Percentiles rank a stretch among this genome's conserved stretches.
Evolutionary conservation across 2,888 invertebrate genomes (phyloP).

Genomic region (Didymodactylos carnosus): DNA sequence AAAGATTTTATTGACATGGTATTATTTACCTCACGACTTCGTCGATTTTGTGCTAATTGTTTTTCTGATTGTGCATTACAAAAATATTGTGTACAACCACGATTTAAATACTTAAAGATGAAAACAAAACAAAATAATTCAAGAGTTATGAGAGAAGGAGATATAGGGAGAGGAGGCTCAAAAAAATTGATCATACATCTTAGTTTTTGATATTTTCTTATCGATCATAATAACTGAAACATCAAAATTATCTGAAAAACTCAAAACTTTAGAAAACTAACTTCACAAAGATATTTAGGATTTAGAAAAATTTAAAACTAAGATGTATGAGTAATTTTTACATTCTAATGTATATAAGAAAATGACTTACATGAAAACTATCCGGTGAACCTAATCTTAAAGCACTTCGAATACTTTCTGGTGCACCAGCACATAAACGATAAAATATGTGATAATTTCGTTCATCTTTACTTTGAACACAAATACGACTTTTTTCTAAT

Average conservation of each 20-base stretch:
- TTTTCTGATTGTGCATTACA: constrained; percentile 52
- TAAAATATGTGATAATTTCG: constrained; percentile 96
- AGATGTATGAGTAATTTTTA: too few species aligned
- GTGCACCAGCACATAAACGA: constrained; percentile 76
- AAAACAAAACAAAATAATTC: constrained; percentile 18
- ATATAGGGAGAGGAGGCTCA: too few species aligned
- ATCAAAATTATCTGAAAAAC: too few species aligned
- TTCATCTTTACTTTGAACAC: constrained; percentile 70
- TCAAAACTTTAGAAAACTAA: too few species aligned
- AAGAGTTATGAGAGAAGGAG: too few species aligned
- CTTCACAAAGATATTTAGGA: too few species aligned
- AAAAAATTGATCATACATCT: too few species aligned
- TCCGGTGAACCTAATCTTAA: constrained; percentile 39
- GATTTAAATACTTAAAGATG: constrained; percentile 52
- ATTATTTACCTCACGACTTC: constrained; percentile 16
- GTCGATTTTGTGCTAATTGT: constrained; percentile 29
- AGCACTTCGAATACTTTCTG: constrained; percentile 52
- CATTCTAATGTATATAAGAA: too few species aligned
- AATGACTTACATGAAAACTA: constrained; percentile 30
- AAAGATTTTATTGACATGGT: too few species aligned
- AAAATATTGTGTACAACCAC: constrained; percentile 79
- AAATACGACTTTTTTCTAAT: constrained; percentile 66
- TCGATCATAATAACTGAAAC: too few species aligned
- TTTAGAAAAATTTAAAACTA: too few species aligned
- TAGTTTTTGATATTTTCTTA: too few species aligned